Evolutionary conservation across 2,888 invertebrate genomes (phyloP).

Genomic region (Mythimna loreyi): DNA sequence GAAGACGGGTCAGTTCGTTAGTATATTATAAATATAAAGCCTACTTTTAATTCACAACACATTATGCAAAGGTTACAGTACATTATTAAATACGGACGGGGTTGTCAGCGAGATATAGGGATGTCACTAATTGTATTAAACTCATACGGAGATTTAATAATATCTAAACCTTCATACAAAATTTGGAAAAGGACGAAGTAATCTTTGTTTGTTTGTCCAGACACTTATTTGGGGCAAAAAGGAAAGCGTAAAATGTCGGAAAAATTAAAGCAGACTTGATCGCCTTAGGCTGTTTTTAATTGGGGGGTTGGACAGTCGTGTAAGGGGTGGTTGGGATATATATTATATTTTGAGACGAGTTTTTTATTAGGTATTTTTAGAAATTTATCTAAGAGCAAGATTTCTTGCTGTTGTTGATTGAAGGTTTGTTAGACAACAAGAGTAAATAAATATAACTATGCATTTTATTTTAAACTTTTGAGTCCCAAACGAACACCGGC

Average conservation of each 20-base stretch:
- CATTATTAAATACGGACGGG: constrained; percentile 56
- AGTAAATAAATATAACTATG: too few species aligned
- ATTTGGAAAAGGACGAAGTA: constrained; percentile 25
- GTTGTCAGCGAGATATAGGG: constrained; percentile 42
- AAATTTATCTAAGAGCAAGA: too few species aligned
- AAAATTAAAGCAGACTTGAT: constrained; percentile 23
- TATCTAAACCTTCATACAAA: constrained; percentile 39
- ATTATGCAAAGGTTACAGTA: constrained; percentile 49
- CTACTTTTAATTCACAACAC: constrained; percentile 41
- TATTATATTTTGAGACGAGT: constrained; percentile 7
- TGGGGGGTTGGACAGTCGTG: constrained; percentile 38
- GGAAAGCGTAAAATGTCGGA: constrained; percentile 15
- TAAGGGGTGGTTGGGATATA: not conserved
- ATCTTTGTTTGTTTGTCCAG: constrained; percentile 28
- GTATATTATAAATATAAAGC: constrained; percentile 11
- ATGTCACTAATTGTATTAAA: constrained; percentile 53
- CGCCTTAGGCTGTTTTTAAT: constrained; percentile 54
- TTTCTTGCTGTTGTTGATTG: not conserved
- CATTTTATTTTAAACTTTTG: too few species aligned
- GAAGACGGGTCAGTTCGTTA: too few species aligned
- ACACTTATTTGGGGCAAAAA: constrained; percentile 35
- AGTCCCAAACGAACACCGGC: too few species aligned
- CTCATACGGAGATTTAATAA: constrained; percentile 40
- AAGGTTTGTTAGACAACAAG: too few species aligned
- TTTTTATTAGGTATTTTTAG: not conserved